Base-by-base conservation (phyloP, 35 echinoderm and acorn worm genomes). In the Apostichopus parvimensis region DNA sequence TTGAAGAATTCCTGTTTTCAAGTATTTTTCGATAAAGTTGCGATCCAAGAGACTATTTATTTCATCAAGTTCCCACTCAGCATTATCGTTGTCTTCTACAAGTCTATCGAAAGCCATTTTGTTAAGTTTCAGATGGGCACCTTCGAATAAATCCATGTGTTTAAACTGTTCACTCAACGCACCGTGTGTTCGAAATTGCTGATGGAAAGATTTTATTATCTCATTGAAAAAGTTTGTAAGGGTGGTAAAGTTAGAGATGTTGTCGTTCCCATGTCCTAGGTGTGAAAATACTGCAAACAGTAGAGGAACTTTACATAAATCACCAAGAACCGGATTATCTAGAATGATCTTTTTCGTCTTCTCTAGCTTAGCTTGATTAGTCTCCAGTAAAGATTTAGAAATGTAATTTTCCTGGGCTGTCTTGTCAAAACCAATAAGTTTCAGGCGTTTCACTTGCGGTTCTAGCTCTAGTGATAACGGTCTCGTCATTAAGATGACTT, bases 301-400 rank as follows among this genome's bases (percentile, higher is more conserved):
- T 24, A 84, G 14, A 21, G 81, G 81, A 84, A 58, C 56, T 59
- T 84, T 20, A 60, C 81, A 84, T 5, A 58, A 59, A 59, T 53
- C 81, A 17, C 56, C 81, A 84, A 84, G 81, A 15, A 84, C 55
- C 5, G 81, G 81, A 58, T 84, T 84, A 58, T 84, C 81, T n/a
- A 53, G 20, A 20, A 84, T 5, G 53, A 56, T 11, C 14, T 84
- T 15, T n/a, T 84, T 56, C n/a, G 53, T 84, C 58, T 61, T 61
- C 53, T 84, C 54, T 5, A 20, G 18, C 8, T 12, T 53, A n/a
- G 53, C 34, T 53, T 82, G 20, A 10, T n/a, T 57, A 54, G 0
- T 13, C 5, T 53, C 79, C 8, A 5, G 5, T 59, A 84, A 1
- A 11, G 57, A 25, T 22, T 18, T 59, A 53, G 8, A 14, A 8